A percentile compares a stretch with the other conserved stretches of the same genome.
phyloP scores from a whole-genome alignment of 2,888 invertebrate genomes.

The Halictus quadricinctus region DNA sequence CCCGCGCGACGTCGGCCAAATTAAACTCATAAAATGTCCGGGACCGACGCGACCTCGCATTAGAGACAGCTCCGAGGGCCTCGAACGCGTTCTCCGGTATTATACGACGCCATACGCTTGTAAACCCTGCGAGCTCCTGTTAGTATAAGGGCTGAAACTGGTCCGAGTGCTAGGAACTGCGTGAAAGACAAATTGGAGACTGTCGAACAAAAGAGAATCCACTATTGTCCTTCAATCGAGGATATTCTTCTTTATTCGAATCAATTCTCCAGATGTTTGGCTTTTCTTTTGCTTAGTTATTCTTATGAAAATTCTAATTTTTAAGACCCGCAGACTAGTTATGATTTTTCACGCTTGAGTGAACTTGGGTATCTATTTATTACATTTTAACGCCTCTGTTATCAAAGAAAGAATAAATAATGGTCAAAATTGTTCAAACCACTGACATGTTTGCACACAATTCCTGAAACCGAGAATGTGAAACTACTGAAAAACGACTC shows the following conservation, averaged over 20 bases:
- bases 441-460: neutral
- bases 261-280: neutral
- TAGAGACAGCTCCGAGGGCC: conserved; percentile 42
- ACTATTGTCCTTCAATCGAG: neutral
- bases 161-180: neutral
- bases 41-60: conserved; percentile 59
- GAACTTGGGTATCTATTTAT: too few species aligned
- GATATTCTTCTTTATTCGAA: neutral
- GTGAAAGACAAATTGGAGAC: neutral
- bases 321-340: neutral
- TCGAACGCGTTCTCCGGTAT: conserved; percentile 25
- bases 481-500: neutral
- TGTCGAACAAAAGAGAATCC: neutral
- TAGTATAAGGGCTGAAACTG: neutral
- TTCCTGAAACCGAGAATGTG: neutral
- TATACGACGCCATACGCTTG: conserved; percentile 31
- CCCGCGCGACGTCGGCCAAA: conserved; percentile 66
- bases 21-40: conserved; percentile 79
- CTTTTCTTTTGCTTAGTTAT: neutral
- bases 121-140: conserved; percentile 19
- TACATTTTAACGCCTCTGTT: too few species aligned
- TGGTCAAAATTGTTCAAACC: neutral
- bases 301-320: neutral
- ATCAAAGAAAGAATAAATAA: too few species aligned
- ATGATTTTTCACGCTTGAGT: too few species aligned